Evolutionary conservation across 2,797 vertebrate genomes (phyloP).

Genomic region (Spatula clypeata): DNA sequence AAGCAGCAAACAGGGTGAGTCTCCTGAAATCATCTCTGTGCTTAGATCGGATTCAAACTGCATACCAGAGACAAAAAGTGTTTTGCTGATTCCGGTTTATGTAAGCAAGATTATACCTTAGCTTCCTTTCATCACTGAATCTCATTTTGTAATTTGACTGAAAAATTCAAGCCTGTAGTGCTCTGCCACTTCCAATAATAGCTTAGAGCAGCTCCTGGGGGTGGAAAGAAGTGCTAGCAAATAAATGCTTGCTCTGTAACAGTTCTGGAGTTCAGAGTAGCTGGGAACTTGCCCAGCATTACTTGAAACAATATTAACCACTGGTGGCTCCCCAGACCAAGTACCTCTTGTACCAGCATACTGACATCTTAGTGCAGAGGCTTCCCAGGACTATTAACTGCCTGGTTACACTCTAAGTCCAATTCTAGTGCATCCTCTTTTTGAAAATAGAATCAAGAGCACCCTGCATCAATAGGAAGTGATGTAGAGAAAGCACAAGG

Average conservation of each 20-base stretch:
- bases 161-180: neutral
- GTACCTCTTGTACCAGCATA: neutral
- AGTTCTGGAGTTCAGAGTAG: neutral
- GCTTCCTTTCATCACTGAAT: neutral
- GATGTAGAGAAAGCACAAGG: constrained; percentile 9
- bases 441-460: neutral
- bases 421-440: neutral
- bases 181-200: neutral
- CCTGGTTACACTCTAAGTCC: neutral
- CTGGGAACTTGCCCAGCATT: neutral
- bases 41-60: neutral
- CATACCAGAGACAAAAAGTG: neutral
- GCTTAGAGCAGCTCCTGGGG: neutral
- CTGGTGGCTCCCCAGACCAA: neutral
- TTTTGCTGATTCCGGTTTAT: neutral
- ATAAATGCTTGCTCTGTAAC: neutral
- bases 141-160: neutral
- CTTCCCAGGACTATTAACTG: neutral
- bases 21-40: neutral
- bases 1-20: neutral
- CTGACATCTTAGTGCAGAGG: neutral
- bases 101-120: neutral
- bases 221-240: neutral
- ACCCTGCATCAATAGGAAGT: neutral
- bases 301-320: neutral